Evolutionary conservation across 2,888 invertebrate genomes (phyloP).

Genomic region (Ptychoptera contaminata): DNA sequence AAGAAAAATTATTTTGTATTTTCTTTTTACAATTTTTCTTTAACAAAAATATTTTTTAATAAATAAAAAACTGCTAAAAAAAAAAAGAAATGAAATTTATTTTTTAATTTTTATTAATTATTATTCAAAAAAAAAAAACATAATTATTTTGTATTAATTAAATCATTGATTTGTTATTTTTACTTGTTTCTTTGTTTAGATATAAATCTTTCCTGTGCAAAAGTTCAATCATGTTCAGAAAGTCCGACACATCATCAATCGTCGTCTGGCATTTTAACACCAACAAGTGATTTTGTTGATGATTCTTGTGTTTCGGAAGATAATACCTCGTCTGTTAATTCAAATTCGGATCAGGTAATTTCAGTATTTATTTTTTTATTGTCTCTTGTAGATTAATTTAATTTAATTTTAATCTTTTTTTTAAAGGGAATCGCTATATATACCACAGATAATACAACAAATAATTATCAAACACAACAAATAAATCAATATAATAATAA

Average conservation of each 20-base stretch:
- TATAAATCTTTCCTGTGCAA: conserved; percentile 11
- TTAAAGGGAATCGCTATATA: conserved; percentile 1
- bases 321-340: conserved; percentile 28
- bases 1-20: too few species aligned
- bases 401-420: background rate
- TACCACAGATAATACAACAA: conserved; percentile 4
- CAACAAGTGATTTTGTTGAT: conserved; percentile 38
- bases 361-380: conserved; percentile 8
- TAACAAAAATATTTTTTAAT: too few species aligned
- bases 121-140: too few species aligned
- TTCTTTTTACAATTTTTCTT: too few species aligned
- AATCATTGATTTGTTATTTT: too few species aligned
- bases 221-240: conserved; percentile 7
- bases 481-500: conserved; percentile 9
- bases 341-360: conserved; percentile 15
- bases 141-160: too few species aligned
- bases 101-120: too few species aligned
- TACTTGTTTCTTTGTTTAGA: conserved; percentile 8
- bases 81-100: too few species aligned
- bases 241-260: conserved; percentile 6
- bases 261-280: conserved; percentile 23
- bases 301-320: conserved; percentile 35
- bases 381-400: background rate
- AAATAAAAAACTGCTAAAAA: too few species aligned
- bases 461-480: background rate